Evolutionary conservation across 2,113 vertebrate species (phyloP).

Genomic region (Lagopus leucura): DNA sequence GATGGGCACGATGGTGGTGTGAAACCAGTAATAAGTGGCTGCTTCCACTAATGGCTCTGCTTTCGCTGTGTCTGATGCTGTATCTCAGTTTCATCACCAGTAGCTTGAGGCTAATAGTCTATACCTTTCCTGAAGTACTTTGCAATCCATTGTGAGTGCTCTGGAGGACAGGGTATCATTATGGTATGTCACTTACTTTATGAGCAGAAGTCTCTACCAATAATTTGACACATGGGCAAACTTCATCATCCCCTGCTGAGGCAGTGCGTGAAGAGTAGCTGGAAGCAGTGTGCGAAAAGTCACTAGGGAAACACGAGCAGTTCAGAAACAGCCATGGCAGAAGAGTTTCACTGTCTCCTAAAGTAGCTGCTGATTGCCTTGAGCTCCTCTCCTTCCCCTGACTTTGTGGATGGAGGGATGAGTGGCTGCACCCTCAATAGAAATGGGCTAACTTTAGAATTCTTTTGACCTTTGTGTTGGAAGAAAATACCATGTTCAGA

Average conservation of each 20-base stretch:
- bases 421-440: slow-evolving; percentile 28
- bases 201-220: neutral
- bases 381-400: slow-evolving; percentile 25
- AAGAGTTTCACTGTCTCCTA: neutral
- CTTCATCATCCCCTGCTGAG: neutral
- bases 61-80: neutral
- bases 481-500: slow-evolving; percentile 36
- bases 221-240: neutral
- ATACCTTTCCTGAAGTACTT: neutral
- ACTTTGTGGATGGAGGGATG: neutral
- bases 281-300: neutral
- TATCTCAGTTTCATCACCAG: neutral
- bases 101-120: neutral
- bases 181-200: neutral
- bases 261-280: neutral
- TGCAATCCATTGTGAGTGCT: neutral
- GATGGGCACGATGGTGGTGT: neutral
- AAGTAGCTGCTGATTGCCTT: neutral
- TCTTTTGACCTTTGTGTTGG: neutral
- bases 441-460: slow-evolving; percentile 16
- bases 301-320: neutral
- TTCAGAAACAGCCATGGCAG: neutral
- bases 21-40: neutral
- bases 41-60: neutral
- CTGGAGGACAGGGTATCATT: neutral